Conservation (phyloP, 2,797 vertebrate species). For the Synanceia verrucosa region DNA sequence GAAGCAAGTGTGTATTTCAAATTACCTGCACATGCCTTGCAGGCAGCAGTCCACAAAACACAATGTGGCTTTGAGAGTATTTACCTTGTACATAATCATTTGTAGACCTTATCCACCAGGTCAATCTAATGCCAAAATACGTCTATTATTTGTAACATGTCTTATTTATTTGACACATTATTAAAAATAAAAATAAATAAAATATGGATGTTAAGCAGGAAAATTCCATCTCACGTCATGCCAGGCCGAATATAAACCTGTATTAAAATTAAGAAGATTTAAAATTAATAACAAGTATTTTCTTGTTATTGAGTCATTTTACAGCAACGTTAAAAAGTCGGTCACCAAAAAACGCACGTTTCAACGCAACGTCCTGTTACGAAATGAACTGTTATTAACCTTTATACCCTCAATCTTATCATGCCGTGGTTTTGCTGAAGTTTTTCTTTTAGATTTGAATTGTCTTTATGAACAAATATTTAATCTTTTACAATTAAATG, state of each 20-base stretch:
- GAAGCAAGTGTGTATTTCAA: conserved; percentile 44
- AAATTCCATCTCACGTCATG: neutral
- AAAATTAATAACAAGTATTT: conserved; percentile 7
- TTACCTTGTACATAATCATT: conserved; percentile 3
- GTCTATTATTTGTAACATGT: neutral
- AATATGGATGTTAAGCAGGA: neutral
- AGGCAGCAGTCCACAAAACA: conserved; percentile 26
- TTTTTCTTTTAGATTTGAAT: neutral
- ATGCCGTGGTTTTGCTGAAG: neutral
- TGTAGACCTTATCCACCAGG: conserved; percentile 9
- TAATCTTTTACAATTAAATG: neutral
- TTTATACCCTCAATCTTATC: neutral
- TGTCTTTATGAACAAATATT: neutral
- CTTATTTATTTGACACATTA: neutral
- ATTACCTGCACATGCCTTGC: conserved; percentile 48
- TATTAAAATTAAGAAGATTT: conserved; percentile 15
- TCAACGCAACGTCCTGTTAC: conserved; percentile 32
- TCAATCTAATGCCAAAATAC: neutral
- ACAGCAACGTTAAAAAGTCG: conserved; percentile 32
- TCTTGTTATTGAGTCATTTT: neutral
- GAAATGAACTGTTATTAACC: conserved; percentile 16
- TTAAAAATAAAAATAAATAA: neutral
- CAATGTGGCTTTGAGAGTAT: conserved; percentile 18
- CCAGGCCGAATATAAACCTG: neutral
- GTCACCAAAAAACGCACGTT: conserved; percentile 32